phyloP scores from a whole-genome alignment of 2,113 vertebrate species.

The Corvus cornix region DNA sequence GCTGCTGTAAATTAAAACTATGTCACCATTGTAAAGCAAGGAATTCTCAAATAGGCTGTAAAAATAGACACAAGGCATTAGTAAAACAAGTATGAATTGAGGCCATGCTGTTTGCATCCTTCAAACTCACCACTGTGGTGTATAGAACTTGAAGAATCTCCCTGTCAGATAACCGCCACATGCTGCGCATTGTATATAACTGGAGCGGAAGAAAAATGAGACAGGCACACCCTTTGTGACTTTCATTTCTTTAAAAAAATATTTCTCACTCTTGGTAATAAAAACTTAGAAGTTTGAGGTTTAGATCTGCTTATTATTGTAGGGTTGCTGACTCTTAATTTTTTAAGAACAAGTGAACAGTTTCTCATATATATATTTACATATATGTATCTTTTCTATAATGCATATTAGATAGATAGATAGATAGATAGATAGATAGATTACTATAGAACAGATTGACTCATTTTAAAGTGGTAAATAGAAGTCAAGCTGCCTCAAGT shows the following conservation, averaged over 20 bases:
- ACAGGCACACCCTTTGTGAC: background rate
- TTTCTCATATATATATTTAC: background rate
- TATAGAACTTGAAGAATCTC: slow-evolving; percentile 4
- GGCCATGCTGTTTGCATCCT: slow-evolving; percentile 6
- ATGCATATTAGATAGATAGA: background rate
- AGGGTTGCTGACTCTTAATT: background rate
- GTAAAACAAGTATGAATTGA: slow-evolving; percentile 41
- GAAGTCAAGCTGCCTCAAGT: background rate
- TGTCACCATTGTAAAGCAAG: slow-evolving; percentile 26
- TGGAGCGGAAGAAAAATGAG: slow-evolving; percentile 17
- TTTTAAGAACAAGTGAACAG: background rate
- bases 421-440: background rate
- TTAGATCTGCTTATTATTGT: background rate
- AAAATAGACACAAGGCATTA: slow-evolving; percentile 36
- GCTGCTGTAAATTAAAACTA: slow-evolving; percentile 7
- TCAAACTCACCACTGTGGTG: slow-evolving; percentile 16
- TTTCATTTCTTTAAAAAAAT: slow-evolving; percentile 14
- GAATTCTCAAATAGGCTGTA: slow-evolving; percentile 30
- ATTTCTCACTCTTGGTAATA: background rate
- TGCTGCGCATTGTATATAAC: slow-evolving; percentile 10
- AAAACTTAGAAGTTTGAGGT: background rate
- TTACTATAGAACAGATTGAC: background rate
- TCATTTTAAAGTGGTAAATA: background rate
- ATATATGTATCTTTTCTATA: background rate
- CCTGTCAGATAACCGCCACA: background rate